Base-by-base conservation (phyloP, 2,888 invertebrate genomes). In the Pyrochroa serraticornis region DNA sequence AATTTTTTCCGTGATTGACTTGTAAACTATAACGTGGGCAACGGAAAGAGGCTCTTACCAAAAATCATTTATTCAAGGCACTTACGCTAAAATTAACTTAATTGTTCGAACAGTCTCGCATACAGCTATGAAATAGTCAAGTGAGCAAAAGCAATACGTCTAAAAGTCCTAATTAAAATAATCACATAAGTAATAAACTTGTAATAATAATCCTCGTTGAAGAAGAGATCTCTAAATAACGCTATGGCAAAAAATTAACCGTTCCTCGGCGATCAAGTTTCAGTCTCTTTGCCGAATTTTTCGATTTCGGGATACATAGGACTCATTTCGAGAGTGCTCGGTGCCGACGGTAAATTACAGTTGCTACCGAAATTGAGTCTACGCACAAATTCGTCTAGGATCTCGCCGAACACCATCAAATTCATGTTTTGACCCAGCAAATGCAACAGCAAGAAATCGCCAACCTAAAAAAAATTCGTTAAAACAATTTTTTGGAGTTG, bases 361-460 rank as follows among this genome's bases (percentile, higher is more conserved):
- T 90, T 89, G 69, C 89, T 89, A 45, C 88, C 87, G 63, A 87
- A 82, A 69, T 87, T 88, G 49, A 90, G 79, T 62, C 86, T 84
- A 60, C 87, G 84, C 42, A 88, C 87, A n/a, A 92, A 79, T 72
- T 92, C 91, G 66, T 92, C 89, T 70, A 93, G 74, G 62, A 93
- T 87, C 73, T 93, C 92, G 49, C 88, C 88, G 76, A 91, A 93
- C 38, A 90, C 84, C 77, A 90, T 85, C 73, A 91, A 82, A 69
- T 91, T 92, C 84, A 94, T 88, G 77, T 95, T 95, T 79, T 94
- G 93, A 31, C 93, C 92, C 47, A 94, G 82, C 53, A 94, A 81
- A 74, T 93, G 92, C 54, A 95, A 81, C 59, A 94, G 81, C 61
- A 94, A 82, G 80, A 93, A 94, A 75, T 95, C 94, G 30, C 93